These are phyloP conservation scores for Sturmia bella DNA, from an alignment of 2,888 invertebrate genomes.

Conservation along the genomic window DNA sequence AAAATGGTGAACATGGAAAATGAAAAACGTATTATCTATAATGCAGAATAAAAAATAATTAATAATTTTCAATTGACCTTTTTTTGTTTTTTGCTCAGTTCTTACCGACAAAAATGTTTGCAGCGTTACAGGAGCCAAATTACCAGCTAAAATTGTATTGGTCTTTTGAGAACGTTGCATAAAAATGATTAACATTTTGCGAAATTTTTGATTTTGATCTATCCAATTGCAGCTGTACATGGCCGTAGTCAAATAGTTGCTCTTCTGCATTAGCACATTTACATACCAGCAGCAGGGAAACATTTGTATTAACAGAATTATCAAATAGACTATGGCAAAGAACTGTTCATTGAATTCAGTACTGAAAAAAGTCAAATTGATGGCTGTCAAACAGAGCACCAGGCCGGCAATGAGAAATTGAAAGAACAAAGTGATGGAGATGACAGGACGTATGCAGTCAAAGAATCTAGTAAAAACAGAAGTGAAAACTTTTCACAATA, in stretches of 20 bases:
- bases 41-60: background rate
- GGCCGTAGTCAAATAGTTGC: constrained; percentile 70
- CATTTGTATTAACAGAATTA: constrained; percentile 68
- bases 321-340: constrained; percentile 57
- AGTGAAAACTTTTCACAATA: background rate
- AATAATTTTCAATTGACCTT: too few species aligned
- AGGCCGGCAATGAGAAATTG: constrained; percentile 72
- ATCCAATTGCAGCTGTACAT: constrained; percentile 74
- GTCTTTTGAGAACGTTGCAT: constrained; percentile 74
- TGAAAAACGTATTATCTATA: constrained; percentile 70
- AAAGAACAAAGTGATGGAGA: constrained; percentile 70
- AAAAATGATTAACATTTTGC: constrained; percentile 73
- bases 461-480: constrained; percentile 69
- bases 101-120: constrained; percentile 73
- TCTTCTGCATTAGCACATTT: constrained; percentile 70
- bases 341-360: constrained; percentile 56
- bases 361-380: constrained; percentile 69
- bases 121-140: constrained; percentile 72
- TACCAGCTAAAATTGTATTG: constrained; percentile 71
- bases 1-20: constrained; percentile 72
- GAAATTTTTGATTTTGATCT: constrained; percentile 72
- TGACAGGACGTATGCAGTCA: constrained; percentile 67
- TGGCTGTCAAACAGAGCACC: constrained; percentile 67
- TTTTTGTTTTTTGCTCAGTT: background rate
- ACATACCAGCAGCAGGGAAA: constrained; percentile 73